phyloP scores from a whole-genome alignment of 2,113 vertebrate species.

The Regulus satrapa region DNA sequence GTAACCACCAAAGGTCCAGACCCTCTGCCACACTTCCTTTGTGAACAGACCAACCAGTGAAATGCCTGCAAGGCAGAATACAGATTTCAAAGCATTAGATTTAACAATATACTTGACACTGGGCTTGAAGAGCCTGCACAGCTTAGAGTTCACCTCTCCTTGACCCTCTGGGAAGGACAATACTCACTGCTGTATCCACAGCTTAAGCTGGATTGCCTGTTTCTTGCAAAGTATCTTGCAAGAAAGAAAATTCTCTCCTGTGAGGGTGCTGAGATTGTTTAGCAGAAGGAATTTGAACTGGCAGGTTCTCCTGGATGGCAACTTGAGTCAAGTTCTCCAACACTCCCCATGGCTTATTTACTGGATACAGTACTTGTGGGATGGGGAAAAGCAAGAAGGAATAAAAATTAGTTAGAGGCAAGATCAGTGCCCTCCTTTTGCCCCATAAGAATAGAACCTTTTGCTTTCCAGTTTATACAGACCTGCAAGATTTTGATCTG shows the following conservation, averaged over 20 bases:
- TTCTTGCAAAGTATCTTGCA: neutral
- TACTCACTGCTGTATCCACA: neutral
- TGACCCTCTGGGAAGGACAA: slow-evolving; percentile 4
- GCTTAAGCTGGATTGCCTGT: neutral
- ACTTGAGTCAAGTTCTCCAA: neutral
- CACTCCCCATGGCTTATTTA: neutral
- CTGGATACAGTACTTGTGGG: neutral
- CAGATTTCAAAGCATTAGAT: neutral
- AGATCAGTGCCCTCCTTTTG: neutral
- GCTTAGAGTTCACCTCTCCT: slow-evolving; percentile 12
- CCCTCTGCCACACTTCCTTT: neutral
- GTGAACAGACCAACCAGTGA: neutral
- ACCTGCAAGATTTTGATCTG: neutral
- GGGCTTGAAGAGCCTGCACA: neutral
- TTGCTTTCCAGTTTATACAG: neutral
- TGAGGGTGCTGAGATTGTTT: no score
- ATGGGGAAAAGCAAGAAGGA: neutral
- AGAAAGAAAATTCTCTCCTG: no score
- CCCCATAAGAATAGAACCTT: neutral
- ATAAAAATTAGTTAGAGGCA: neutral
- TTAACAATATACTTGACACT: neutral
- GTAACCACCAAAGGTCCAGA: neutral
- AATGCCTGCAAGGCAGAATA: neutral
- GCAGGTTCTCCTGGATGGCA: neutral
- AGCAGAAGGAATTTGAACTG: neutral